phyloP scores from a whole-genome alignment of 2,888 invertebrate species.

The Pterobdella sp. region DNA sequence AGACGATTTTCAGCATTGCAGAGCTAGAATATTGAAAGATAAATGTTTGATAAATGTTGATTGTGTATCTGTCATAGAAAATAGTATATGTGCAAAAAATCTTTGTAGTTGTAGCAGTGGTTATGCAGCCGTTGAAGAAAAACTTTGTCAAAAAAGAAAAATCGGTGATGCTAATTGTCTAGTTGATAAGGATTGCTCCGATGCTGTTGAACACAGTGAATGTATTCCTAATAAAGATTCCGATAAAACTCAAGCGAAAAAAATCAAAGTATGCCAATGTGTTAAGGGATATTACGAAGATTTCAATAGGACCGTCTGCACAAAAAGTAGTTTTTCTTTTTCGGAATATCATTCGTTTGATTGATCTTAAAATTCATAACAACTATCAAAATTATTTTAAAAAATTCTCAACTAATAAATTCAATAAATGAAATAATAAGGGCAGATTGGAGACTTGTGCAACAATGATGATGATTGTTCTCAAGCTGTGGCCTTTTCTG shows the following conservation, averaged over 20 bases:
- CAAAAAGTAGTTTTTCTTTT: background rate
- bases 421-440: background rate
- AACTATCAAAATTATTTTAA: background rate
- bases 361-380: background rate
- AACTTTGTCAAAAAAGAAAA: slow-evolving; percentile 10
- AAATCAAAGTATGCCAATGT: slow-evolving; percentile 3
- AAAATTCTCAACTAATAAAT: background rate
- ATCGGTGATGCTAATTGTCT: slow-evolving; percentile 18
- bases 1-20: slow-evolving; percentile 1
- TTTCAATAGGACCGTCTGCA: slow-evolving; percentile 5
- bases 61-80: background rate
- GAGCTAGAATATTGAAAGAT: slow-evolving; percentile 17
- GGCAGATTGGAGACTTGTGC: slow-evolving; percentile 22
- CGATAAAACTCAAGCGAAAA: background rate
- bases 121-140: background rate
- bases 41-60: background rate
- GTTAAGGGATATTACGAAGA: slow-evolving; percentile 1
- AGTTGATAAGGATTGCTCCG: slow-evolving; percentile 18
- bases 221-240: background rate
- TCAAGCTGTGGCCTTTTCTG: slow-evolving; percentile 20
- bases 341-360: background rate
- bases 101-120: slow-evolving; percentile 10
- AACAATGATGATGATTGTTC: slow-evolving; percentile 10
- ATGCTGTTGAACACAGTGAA: slow-evolving; percentile 20
- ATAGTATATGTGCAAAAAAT: background rate